These are phyloP conservation scores for Aculops lycopersici DNA, from an alignment of 1,140 invertebrate species.

Conservation along the genomic window DNA sequence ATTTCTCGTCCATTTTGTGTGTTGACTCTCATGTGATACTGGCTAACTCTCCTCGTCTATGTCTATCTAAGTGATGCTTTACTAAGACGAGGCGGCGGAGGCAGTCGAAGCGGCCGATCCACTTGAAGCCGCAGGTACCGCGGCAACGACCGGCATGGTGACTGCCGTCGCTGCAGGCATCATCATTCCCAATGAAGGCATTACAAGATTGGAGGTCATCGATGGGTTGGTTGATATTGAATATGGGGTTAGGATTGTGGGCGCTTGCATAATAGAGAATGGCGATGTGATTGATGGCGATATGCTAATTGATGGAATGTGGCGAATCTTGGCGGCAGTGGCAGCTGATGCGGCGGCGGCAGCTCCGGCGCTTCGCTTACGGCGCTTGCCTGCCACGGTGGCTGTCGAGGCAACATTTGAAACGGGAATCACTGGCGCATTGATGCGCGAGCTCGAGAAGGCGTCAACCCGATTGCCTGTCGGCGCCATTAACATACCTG, in stretches of 20 bases:
- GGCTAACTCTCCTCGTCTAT: no score
- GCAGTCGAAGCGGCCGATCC: neutral
- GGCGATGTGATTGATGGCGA: neutral
- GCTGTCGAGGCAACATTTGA: neutral
- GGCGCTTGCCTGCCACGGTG: neutral
- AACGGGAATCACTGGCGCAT: neutral
- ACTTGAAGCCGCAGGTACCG: neutral
- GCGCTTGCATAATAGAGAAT: neutral
- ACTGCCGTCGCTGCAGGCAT: neutral
- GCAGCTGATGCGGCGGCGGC: neutral
- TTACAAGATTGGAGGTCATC: neutral
- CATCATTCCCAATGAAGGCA: neutral
- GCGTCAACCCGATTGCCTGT: no score
- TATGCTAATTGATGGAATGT: neutral
- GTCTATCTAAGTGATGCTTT: no score
- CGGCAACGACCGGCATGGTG: neutral
- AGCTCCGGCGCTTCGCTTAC: neutral
- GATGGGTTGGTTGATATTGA: neutral
- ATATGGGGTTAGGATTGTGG: neutral
- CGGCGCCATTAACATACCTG: no score
- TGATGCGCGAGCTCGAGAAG: no score
- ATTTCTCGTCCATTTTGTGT: no score
- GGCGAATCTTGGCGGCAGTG: neutral
- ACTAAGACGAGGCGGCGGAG: no score
- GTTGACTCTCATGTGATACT: no score